Conservation (phyloP, 2,888 invertebrate species). For the Diarsia dahlii region DNA sequence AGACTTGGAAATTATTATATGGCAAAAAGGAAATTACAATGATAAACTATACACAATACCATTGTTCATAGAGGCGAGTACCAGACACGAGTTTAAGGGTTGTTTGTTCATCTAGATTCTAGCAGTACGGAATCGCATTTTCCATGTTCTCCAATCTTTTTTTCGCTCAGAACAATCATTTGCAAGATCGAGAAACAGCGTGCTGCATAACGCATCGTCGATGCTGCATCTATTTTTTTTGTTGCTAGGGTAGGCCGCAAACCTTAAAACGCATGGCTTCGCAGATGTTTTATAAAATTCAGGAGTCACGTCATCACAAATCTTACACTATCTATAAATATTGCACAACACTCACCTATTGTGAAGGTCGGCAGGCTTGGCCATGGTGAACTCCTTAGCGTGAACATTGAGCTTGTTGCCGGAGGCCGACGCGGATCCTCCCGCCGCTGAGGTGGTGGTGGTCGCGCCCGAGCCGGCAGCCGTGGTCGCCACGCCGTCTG, state of each 20-base stretch:
- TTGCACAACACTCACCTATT: conserved; percentile 81
- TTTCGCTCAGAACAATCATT: background rate
- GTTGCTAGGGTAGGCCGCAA: background rate
- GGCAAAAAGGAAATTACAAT: background rate
- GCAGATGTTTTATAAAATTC: background rate
- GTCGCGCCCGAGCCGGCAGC: conserved; percentile 54
- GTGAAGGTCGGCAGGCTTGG: conserved; percentile 91
- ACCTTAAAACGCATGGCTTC: background rate
- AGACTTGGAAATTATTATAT: conserved; percentile 3
- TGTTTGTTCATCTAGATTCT: background rate
- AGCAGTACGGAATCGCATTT: background rate
- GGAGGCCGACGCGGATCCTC: conserved; percentile 73
- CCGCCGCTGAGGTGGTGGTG: conserved; percentile 77
- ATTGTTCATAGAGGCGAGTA: background rate
- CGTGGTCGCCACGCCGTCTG: conserved; percentile 89
- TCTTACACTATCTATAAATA: background rate
- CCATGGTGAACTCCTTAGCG: conserved; percentile 97
- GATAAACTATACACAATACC: background rate
- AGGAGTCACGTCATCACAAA: no score
- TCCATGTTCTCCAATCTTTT: background rate
- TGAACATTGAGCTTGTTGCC: conserved; percentile 95
- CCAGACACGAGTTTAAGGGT: background rate
- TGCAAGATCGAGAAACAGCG: background rate
- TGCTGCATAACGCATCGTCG: background rate
- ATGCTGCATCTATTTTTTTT: background rate